Evolutionary conservation across 1,140 invertebrate species (phyloP).

Genomic region (Thereuonema tuberculata): DNA sequence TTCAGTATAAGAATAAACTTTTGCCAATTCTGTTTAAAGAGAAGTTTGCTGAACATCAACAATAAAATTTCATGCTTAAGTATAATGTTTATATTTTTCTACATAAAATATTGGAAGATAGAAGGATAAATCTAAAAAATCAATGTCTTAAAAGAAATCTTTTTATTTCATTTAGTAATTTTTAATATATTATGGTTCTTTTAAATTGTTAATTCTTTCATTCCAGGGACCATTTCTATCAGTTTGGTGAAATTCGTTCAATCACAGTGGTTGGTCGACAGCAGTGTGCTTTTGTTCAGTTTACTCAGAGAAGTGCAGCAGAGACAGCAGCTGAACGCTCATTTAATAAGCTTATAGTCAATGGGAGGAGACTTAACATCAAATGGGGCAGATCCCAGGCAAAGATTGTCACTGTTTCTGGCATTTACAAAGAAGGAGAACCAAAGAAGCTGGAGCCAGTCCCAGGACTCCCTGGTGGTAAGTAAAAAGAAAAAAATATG

Average conservation of each 20-base stretch:
- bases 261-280: slow-evolving; percentile 83
- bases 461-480: slow-evolving; percentile 52
- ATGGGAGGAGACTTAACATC: slow-evolving; percentile 75
- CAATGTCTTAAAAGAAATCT: no score
- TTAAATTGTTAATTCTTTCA: no score
- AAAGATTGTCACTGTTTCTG: slow-evolving; percentile 32
- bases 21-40: no score
- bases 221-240: slow-evolving; percentile 80
- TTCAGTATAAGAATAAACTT: no score
- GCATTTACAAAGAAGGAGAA: slow-evolving; percentile 22
- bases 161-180: no score
- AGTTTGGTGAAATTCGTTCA: slow-evolving; percentile 95
- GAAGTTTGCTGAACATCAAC: no score
- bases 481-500: background rate
- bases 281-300: slow-evolving; percentile 97
- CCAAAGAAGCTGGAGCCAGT: slow-evolving; percentile 57
- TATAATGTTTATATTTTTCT: no score
- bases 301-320: slow-evolving; percentile 71
- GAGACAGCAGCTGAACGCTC: slow-evolving; percentile 90
- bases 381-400: slow-evolving; percentile 93
- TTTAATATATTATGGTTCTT: no score
- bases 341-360: slow-evolving; percentile 87
- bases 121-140: no score
- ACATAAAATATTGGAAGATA: no score
- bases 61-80: no score